These are phyloP conservation scores for Neopipo cinnamomea DNA, from an alignment of 2,113 vertebrate species.

Conservation along the genomic window DNA sequence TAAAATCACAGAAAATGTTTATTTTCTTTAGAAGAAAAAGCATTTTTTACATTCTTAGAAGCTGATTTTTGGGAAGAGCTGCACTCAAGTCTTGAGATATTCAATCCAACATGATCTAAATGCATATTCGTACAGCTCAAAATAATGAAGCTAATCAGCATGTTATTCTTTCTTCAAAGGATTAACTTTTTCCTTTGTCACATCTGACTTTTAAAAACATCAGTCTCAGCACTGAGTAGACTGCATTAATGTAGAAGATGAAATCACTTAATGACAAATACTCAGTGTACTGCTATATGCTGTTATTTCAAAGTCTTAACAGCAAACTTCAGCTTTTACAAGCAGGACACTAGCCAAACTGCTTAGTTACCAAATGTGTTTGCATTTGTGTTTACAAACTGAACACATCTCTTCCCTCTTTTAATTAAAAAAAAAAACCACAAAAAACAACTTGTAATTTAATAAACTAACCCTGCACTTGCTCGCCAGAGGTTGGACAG, in stretches of 20 bases:
- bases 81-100: not conserved
- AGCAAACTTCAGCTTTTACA: constrained; percentile 31
- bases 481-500: not conserved
- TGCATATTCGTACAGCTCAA: not conserved
- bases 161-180: not conserved
- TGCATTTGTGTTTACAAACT: constrained; percentile 59
- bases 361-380: constrained; percentile 58
- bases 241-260: constrained; percentile 15
- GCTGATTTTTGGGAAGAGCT: not conserved
- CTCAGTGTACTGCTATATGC: not conserved
- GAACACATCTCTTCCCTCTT: not conserved
- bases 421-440: not conserved
- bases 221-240: not conserved
- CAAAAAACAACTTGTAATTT: not conserved
- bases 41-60: constrained; percentile 22
- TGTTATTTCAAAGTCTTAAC: constrained; percentile 31
- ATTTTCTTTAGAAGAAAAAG: not conserved
- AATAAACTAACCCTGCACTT: not conserved
- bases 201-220: constrained; percentile 13
- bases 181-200: constrained; percentile 3
- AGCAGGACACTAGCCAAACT: constrained; percentile 18
- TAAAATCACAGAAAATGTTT: not conserved
- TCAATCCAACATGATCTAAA: not conserved
- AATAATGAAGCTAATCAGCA: not conserved
- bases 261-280: constrained; percentile 46